Percentiles rank a stretch among this genome's conserved stretches.
Conservation (phyloP, 2,888 invertebrate species). For the Lordiphosa andalusiaca region DNA sequence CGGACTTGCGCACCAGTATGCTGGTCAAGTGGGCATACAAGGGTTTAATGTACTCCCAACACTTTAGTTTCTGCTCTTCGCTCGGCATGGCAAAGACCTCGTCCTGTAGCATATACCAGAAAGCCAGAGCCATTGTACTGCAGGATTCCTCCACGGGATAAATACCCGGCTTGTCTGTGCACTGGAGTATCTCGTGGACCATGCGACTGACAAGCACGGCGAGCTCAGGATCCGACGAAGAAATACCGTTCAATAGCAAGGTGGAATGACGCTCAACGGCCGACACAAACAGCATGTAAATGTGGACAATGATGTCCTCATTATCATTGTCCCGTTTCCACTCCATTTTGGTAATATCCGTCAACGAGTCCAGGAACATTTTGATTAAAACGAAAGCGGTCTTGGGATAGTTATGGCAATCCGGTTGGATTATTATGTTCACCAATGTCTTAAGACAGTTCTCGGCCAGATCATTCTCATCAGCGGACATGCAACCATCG, state of each 20-base stretch:
- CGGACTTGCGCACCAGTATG: constrained; percentile 89
- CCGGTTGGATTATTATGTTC: constrained; percentile 82
- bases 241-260: constrained; percentile 79
- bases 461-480: constrained; percentile 83
- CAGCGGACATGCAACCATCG: constrained; percentile 81
- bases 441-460: constrained; percentile 84
- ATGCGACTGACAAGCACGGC: constrained; percentile 83
- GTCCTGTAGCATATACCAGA: constrained; percentile 93
- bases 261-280: constrained; percentile 87
- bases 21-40: constrained; percentile 89
- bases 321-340: constrained; percentile 80
- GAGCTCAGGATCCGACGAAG: constrained; percentile 79
- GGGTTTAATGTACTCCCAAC: constrained; percentile 84
- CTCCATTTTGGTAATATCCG: constrained; percentile 82
- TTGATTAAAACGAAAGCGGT: constrained; percentile 83
- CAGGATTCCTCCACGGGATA: constrained; percentile 94
- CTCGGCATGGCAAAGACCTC: constrained; percentile 78
- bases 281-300: constrained; percentile 86
- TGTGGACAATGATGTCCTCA: constrained; percentile 84
- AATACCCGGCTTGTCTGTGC: constrained; percentile 89
- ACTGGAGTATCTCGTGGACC: constrained; percentile 87
- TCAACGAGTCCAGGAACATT: constrained; percentile 83
- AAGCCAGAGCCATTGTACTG: constrained; percentile 91
- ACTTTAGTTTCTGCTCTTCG: constrained; percentile 74
- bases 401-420: constrained; percentile 83